These are phyloP conservation scores for Biston stratarius DNA, from an alignment of 2,888 invertebrate genomes.

Conservation along the genomic window DNA sequence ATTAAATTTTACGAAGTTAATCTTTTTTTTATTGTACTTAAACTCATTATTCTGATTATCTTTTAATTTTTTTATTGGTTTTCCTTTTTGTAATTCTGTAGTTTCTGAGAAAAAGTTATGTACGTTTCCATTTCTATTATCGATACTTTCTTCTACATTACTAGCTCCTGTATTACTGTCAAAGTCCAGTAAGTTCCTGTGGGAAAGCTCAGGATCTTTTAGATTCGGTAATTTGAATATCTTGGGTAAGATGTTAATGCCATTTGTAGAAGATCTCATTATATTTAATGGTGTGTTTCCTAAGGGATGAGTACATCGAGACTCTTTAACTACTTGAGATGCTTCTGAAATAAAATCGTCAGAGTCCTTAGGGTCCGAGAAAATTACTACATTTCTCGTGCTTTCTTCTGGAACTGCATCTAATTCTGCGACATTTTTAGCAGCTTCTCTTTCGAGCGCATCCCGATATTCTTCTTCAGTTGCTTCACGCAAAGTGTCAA, in stretches of 20 bases:
- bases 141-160: slow-evolving; percentile 57
- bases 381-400: slow-evolving; percentile 63
- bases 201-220: slow-evolving; percentile 41
- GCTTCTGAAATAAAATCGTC: slow-evolving; percentile 58
- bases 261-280: slow-evolving; percentile 41
- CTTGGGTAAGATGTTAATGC: slow-evolving; percentile 51
- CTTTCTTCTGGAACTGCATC: slow-evolving; percentile 58
- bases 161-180: slow-evolving; percentile 64
- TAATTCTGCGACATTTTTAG: slow-evolving; percentile 54
- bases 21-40: slow-evolving; percentile 7
- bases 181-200: slow-evolving; percentile 57
- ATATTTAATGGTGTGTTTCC: slow-evolving; percentile 40
- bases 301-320: slow-evolving; percentile 60
- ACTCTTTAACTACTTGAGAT: slow-evolving; percentile 62
- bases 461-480: slow-evolving; percentile 77
- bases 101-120: slow-evolving; percentile 2
- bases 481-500: slow-evolving; percentile 73
- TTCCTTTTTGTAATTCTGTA: slow-evolving; percentile 10
- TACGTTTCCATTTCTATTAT: slow-evolving; percentile 26
- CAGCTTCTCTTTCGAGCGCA: slow-evolving; percentile 74
- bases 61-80: slow-evolving; percentile 22
- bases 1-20: slow-evolving; percentile 15
- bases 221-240: slow-evolving; percentile 51
- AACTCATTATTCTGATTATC: slow-evolving; percentile 4
- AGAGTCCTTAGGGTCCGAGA: slow-evolving; percentile 58